Conservation (phyloP, 1,140 invertebrate species). For the Bemisia tabaci region DNA sequence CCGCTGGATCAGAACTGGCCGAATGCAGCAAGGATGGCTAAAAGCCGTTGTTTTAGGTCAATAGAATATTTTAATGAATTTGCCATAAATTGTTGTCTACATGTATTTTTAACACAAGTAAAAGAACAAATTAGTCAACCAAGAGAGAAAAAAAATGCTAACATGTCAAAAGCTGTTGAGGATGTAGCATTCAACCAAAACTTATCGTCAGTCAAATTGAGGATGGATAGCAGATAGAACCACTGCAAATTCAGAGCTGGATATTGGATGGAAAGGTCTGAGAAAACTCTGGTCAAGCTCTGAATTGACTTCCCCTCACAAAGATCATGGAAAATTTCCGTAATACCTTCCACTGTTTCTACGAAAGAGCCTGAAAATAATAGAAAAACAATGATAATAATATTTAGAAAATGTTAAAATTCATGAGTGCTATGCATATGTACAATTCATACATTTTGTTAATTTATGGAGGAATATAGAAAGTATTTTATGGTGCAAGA, state of each 20-base stretch:
- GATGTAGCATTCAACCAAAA: constrained; percentile 3
- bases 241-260: constrained; percentile 52
- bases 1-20: no score
- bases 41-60: no score
- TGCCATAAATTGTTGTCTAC: no score
- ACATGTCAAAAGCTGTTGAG: constrained; percentile 15
- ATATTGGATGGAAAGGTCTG: constrained; percentile 34
- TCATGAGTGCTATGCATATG: no score
- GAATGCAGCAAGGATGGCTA: no score
- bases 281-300: constrained; percentile 30
- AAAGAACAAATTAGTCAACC: no score
- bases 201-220: constrained; percentile 30
- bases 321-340: constrained; percentile 30
- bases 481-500: no score
- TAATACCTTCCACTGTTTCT: constrained; percentile 26
- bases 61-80: no score
- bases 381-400: constrained; percentile 1
- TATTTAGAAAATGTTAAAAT: constrained; percentile 9
- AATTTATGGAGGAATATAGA: no score
- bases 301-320: constrained; percentile 27
- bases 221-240: constrained; percentile 52
- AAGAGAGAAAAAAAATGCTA: neutral
- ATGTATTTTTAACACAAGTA: no score
- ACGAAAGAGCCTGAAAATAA: neutral
- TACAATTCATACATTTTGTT: no score